Evolutionary conservation across 2,888 invertebrate genomes (phyloP), one percentile per base, ranked within the genome.

Genomic region (Hoplodrina blanda): DNA sequence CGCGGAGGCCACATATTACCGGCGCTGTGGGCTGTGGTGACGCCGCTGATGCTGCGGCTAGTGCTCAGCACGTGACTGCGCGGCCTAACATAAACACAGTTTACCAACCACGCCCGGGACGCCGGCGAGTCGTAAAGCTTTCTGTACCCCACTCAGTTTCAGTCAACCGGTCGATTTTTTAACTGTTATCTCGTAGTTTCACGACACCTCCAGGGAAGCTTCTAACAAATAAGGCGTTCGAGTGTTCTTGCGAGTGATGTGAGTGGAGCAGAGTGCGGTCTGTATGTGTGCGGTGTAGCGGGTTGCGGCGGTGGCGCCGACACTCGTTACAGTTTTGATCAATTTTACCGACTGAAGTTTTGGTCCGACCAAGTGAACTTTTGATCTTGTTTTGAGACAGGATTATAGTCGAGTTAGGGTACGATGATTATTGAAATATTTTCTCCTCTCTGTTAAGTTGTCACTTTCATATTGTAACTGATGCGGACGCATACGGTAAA

Each of bases 311-410:
- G 72, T 59, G 62, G 70, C 77, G 63, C 67, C 74, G 72, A 79
- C 70, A 69, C 83, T 86, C 84, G 88, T 88, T 88, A 91, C 89
- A 91, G 92, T 94, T 94, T 94, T 93, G 92, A 95, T 93, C 93
- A 89, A 93, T 94, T 93, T 94, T 93, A 94, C 92, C 91, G 95
- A 95, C 95, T 96, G 95, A 96, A 92, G 93, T 95, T 94, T 95
- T 95, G 95, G 95, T 95, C 95, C 95, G 95, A 95, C 95, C 95
- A 96, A 96, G 92, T 94, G 94, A 95, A 95, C 94, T 94, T 91
- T 94, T 91, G 89, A 94, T 94, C 95, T 95, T 94, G 95, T 95
- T 94, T 93, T 93, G 90, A 91, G 89, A 92, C 94, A 92, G 91
- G 94, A 94, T 92, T 90, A 90, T 93, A 94, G 92, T 94, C 91